Base-by-base conservation (phyloP, 1,140 invertebrate species). In the Microplitis demolitor region DNA sequence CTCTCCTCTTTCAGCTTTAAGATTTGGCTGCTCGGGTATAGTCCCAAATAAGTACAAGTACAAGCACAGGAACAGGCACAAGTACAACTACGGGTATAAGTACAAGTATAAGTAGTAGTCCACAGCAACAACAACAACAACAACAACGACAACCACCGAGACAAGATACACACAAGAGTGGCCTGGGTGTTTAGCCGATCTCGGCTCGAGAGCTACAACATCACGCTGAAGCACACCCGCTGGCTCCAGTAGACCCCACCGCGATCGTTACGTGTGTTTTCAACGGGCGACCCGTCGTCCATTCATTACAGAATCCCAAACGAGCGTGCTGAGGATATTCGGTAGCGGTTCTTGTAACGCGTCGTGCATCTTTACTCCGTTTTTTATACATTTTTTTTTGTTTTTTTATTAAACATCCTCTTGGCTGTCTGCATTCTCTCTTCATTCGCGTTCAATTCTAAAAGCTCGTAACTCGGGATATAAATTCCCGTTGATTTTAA, bases 271-370 rank as follows among this genome's bases (percentile, higher is more conserved):
- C 68, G 71, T 72, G 71, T 60, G 60, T 74, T 76, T 78, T 63
- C 53, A 70, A 54, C 66, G 33, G 45, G 58, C 69, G 33, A 71
- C 60, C 61, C 50, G 58, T 74, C 74, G 62, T 58, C 72, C 75
- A 77, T 78, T 79, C 74, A 71, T 77, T 73, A 78, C 64, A 39
- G 71, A 77, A 79, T 78, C 69, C 51, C 77, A 77, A 73, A 75
- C 73, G 74, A 78, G 69, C 70, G 66, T 73, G 70, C 71, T 16
- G 63, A 62, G 61, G 39, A 73, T 72, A 74, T 78, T 72, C 73
- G 60, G 73, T 75, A 76, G 74, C 74, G 58, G 64, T 63, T 71
- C 67, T 68, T 60, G 37, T 73, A 73, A 75, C 69, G 71, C 69
- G 61, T 73, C 71, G 64, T 76, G 71, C 61, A 72, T 76, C 66